A percentile compares a stretch with the other conserved stretches of the same genome.
phyloP scores from a whole-genome alignment of 1,140 invertebrate genomes.

The Drosophila pectinifera region DNA sequence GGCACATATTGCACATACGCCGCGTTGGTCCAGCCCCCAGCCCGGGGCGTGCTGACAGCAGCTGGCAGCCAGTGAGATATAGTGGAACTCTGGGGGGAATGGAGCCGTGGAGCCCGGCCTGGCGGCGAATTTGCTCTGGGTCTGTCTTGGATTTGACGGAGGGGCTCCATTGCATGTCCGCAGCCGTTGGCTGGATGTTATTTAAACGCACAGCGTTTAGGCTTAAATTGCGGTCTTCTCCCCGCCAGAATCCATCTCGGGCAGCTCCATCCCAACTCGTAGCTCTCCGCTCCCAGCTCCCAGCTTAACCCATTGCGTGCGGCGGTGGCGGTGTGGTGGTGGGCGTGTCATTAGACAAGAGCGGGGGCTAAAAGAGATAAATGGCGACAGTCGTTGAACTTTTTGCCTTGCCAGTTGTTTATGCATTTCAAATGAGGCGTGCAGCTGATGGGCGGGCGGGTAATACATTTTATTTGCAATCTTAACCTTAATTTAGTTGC shows the following conservation, averaged over 20 bases:
- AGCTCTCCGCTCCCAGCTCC: background rate
- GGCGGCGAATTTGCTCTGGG: conserved; percentile 69
- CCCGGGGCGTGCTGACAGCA: conserved; percentile 72
- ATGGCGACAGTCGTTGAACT: conserved; percentile 81
- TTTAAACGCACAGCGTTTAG: conserved; percentile 79
- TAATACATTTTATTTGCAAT: conserved; percentile 83
- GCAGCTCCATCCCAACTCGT: background rate
- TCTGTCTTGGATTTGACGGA: conserved; percentile 65
- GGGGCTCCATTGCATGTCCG: conserved; percentile 64
- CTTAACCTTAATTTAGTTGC: conserved; percentile 82
- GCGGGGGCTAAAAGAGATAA: conserved; percentile 76
- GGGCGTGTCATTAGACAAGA: conserved; percentile 77
- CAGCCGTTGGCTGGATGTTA: conserved; percentile 60
- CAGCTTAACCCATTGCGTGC: conserved; percentile 26
- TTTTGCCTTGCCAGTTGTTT: conserved; percentile 80
- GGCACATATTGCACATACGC: conserved; percentile 69
- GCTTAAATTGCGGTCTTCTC: conserved; percentile 78
- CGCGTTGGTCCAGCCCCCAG: conserved; percentile 59
- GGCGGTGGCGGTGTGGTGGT: conserved; percentile 34
- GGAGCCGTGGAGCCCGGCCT: background rate
- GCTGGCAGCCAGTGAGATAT: conserved; percentile 41
- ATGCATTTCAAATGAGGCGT: conserved; percentile 79
- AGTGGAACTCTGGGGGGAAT: background rate
- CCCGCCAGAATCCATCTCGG: conserved; percentile 12
- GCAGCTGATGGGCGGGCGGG: conserved; percentile 30